Percentiles rank a stretch among this genome's conserved stretches.
phyloP scores from a whole-genome alignment of 2,113 vertebrate genomes.

The Pluvialis apricaria region DNA sequence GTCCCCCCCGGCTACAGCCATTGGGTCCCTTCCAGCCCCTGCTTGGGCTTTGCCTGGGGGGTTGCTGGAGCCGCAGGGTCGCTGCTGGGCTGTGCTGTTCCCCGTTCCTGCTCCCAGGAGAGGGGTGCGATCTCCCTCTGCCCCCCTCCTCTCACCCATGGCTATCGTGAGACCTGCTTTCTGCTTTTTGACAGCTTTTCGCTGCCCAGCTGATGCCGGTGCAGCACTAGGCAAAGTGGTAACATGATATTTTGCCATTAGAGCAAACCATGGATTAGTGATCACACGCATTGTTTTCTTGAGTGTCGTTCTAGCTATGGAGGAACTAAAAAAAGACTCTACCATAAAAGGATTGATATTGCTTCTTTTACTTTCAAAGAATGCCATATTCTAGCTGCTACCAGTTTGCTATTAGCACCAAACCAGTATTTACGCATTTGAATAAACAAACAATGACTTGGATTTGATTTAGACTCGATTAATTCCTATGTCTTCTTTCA shows the following conservation, averaged over 20 bases:
- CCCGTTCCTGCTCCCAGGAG: not conserved
- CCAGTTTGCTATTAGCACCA: not conserved
- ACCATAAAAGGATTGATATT: not conserved
- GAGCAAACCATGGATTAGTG: not conserved
- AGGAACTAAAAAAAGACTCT: not conserved
- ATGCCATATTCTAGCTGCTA: not conserved
- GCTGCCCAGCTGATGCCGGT: not conserved
- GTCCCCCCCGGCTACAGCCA: not conserved
- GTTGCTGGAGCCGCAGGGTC: fast-evolving
- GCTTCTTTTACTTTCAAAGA: not conserved
- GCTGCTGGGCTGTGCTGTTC: not conserved
- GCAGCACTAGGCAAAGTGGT: not conserved
- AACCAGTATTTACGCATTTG: not conserved
- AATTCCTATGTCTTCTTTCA: not conserved
- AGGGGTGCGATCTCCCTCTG: not conserved
- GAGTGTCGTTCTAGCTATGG: not conserved
- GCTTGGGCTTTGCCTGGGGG: not conserved
- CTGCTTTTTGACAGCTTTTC: not conserved
- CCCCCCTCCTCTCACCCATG: not conserved
- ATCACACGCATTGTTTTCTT: not conserved
- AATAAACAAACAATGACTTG: not conserved
- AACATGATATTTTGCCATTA: not conserved
- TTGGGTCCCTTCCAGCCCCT: fast-evolving
- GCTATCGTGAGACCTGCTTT: fast-evolving
- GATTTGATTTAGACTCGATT: not conserved